Conservation (phyloP, 2,797 vertebrate genomes). For the Mus minutoides region DNA sequence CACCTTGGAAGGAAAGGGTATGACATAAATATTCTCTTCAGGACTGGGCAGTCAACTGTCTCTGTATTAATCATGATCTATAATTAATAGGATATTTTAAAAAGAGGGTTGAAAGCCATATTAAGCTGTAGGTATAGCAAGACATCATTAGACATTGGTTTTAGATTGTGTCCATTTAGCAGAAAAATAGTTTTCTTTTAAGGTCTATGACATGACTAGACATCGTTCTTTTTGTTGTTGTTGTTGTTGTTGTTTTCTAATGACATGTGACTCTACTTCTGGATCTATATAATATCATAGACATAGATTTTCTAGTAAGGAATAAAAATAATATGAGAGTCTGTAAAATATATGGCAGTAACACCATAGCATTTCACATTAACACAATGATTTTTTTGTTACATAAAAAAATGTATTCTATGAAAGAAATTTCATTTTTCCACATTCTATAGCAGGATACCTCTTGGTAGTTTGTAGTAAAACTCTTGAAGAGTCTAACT, state of each 20-base stretch:
- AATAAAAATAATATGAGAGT: neutral
- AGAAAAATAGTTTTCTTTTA: neutral
- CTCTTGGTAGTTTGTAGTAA: neutral
- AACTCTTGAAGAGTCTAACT: neutral
- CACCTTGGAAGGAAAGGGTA: neutral
- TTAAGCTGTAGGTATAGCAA: neutral
- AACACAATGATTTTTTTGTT: neutral
- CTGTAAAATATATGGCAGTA: neutral
- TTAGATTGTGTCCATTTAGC: neutral
- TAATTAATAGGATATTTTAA: neutral
- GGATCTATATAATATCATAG: neutral
- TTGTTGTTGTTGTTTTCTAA: neutral
- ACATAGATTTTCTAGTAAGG: neutral
- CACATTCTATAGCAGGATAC: neutral
- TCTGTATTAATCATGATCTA: neutral
- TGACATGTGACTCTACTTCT: neutral
- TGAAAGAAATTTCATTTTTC: neutral
- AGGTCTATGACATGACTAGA: neutral
- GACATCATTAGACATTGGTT: neutral
- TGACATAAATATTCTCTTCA: neutral
- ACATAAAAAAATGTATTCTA: neutral
- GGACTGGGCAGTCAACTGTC: neutral
- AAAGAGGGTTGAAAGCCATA: neutral
- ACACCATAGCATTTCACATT: neutral
- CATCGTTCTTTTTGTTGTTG: neutral